Evolutionary conservation across 2,797 vertebrate genomes (phyloP), one percentile per base, ranked within the genome.

Genomic region (Periophthalmus magnuspinnatus): DNA sequence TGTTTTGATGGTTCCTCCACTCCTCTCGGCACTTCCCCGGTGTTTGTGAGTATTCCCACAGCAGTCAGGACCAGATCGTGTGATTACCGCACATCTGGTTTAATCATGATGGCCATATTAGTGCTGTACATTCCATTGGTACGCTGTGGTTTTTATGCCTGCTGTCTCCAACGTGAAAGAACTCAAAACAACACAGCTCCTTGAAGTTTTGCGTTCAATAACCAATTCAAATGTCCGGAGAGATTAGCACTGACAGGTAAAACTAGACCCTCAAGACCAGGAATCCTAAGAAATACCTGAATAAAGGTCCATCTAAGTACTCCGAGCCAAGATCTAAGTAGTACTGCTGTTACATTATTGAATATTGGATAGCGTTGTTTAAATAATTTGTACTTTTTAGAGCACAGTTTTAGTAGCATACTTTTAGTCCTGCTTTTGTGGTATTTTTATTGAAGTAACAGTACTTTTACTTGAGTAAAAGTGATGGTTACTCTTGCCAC

Each of bases 61-160:
- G 24, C 55, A 14, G 55, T 57, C 58, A 1, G n/a, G 33, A 8
- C 11, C 22, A 2, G 11, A 6, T 36, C 58, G 10, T 5, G 58
- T 11, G 58, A 34, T 19, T 17, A 32, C 32, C 5, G 2, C 58
- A 60, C 58, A 60, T 60, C 32, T 60, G 58, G 19, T 60, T 19
- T 9, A 60, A 9, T 36, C 58, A 36, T 60, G 8, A 60, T 11
- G 56, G 13, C 33, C 16, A 5, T 59, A 34, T 34, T 59, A 32
- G 33, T 59, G 33, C 58, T 36, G 58, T 60, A 60, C 58, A 60
- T 60, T 34, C 58, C 24, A 14, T 57, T 32, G 28, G 22, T 24
- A n/a, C 52, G 6, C 5, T 55, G 52, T 22, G 52, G 19, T 55
- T 22, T 55, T 55, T 22, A 24, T 24, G 19, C 7, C 50, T 52